A percentile compares a stretch with the other conserved stretches of the same genome.
phyloP scores from a whole-genome alignment of 2,113 vertebrate species.

The Daphoenositta chrysoptera region DNA sequence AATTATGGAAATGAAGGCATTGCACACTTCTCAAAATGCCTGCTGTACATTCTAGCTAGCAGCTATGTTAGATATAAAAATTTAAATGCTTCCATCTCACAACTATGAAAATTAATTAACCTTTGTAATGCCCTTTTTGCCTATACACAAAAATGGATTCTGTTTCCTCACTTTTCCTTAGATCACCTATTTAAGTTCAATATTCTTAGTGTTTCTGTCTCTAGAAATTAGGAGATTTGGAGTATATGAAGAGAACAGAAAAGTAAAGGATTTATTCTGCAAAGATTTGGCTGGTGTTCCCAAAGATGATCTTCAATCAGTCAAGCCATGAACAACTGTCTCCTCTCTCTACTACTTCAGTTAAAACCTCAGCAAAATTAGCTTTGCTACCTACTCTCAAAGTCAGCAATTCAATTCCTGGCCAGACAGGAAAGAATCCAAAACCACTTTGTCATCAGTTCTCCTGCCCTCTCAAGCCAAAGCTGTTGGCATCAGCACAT shows the following conservation, averaged over 20 bases:
- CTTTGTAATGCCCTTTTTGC: background rate
- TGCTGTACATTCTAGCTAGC: background rate
- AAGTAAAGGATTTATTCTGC: background rate
- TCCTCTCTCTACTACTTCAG: background rate
- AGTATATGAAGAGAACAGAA: background rate
- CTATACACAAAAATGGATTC: background rate
- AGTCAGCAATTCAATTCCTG: slow-evolving; percentile 30
- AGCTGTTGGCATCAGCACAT: slow-evolving; percentile 16
- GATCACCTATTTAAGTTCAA: background rate
- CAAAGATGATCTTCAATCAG: background rate
- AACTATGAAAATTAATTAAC: background rate
- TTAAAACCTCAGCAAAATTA: slow-evolving; percentile 50
- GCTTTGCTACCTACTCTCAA: background rate
- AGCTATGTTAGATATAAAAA: background rate
- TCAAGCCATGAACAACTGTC: background rate
- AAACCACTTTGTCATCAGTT: background rate
- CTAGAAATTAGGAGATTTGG: background rate
- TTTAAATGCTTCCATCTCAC: background rate
- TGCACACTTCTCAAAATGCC: background rate
- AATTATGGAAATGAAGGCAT: background rate
- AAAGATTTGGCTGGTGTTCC: background rate
- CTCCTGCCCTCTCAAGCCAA: background rate
- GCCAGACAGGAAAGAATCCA: slow-evolving; percentile 1
- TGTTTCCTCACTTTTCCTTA: background rate
- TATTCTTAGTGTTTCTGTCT: background rate